Evolutionary conservation across 2,888 invertebrate species (phyloP), one percentile per base, ranked within the genome.

Genomic region (Leptogaster cylindrica): DNA sequence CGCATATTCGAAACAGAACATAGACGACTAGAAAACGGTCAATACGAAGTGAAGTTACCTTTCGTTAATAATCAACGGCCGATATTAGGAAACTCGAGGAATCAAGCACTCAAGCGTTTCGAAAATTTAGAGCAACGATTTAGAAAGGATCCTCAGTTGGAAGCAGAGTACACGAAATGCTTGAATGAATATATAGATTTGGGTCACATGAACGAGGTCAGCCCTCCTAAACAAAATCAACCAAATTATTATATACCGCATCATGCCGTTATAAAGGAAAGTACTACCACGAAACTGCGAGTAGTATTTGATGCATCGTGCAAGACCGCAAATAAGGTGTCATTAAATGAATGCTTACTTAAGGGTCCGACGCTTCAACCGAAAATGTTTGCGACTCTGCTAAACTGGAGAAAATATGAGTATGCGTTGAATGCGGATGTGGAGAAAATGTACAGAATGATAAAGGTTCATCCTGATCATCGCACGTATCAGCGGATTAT

Each of bases 361-460:
- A 25, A n/a, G 10, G 52, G 31, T 16, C 31, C 52, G 2, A 52
- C 25, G 10, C 33, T 52, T 1, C 52, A 52, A 3, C 28, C 52
- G 2, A 28, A 28, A n/a, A 10, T 52, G 7, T 52, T 8, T 10
- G 16, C 25, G 4, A 52, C 28, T n/a, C 6, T 41, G 5, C 14
- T 41, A 4, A 41, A 5, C n/a, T 41, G 41, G 41, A 41, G 41
- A 41, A 41, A 41, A 20, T 28, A 10, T 27, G 14, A 52, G 52
- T 10, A 14, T 14, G 28, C 18, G 8, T 31, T 16, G 33, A 27
- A 25, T 27, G 28, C 31, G 10, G 31, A 31, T 31, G 10, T 31
- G 6, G 31, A 31, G 31, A 31, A 31, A 31, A 31, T 31, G 31
- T 52, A 52, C 16, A 7, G 52, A 3, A 52, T 52, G 52, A 52